Evolutionary conservation across 1,140 invertebrate genomes (phyloP).

Genomic region (Oscheius sp.): DNA sequence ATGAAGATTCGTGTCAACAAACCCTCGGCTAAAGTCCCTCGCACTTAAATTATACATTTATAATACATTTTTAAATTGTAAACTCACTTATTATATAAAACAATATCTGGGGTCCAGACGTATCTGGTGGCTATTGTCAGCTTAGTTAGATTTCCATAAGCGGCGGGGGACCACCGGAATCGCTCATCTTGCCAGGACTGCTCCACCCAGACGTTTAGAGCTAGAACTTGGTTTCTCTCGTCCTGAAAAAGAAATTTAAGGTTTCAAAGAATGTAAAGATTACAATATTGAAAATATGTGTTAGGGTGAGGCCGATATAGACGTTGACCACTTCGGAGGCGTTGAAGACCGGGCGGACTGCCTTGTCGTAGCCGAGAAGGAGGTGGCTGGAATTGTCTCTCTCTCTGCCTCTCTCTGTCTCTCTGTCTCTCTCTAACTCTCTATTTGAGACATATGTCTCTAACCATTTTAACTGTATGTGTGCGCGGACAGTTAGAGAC

Average conservation of each 20-base stretch:
- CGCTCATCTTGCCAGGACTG: constrained; percentile 82
- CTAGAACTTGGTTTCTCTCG: constrained; percentile 40
- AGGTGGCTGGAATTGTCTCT: constrained; percentile 12
- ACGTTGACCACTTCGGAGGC: constrained; percentile 25
- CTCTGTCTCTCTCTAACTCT: not conserved
- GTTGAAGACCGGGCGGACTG: constrained; percentile 36
- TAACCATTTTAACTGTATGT: no score
- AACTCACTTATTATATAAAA: constrained; percentile 41
- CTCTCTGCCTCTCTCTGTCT: not conserved
- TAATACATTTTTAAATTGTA: constrained; percentile 3
- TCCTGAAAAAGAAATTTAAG: constrained; percentile 29
- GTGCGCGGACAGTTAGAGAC: no score
- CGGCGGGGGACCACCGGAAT: constrained; percentile 81
- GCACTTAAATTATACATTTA: constrained; percentile 33
- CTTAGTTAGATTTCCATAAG: constrained; percentile 86
- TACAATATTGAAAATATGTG: constrained; percentile 40
- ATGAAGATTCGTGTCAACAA: constrained; percentile 42
- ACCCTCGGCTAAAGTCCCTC: constrained; percentile 38
- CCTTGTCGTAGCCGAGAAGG: constrained; percentile 22
- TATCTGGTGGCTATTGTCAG: constrained; percentile 74
- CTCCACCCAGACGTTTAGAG: constrained; percentile 43
- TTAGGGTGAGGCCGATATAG: constrained; percentile 36
- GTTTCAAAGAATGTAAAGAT: not conserved
- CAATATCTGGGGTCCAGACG: constrained; percentile 43
- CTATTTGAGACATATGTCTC: not conserved